Base-by-base conservation (phyloP, 2,113 vertebrate genomes). In the Amia ocellicauda region DNA sequence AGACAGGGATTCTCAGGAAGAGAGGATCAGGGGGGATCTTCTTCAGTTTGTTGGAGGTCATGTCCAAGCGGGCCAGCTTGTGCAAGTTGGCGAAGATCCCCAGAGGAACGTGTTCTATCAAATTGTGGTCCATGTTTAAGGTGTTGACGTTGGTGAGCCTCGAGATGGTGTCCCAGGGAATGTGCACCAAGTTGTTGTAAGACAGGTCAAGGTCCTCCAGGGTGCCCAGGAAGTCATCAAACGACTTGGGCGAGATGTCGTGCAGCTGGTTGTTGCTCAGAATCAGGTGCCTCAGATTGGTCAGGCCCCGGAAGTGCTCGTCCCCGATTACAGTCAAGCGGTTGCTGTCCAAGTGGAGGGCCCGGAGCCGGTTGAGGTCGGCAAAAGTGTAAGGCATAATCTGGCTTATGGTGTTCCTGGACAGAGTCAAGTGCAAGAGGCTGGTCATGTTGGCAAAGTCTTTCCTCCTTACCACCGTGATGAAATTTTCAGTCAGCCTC, bases 21-120 rank as follows among this genome's bases (percentile, higher is more conserved):
- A 98, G 71, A 0, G 96, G 96, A 3, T 98, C 96, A 0, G 96
- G 95, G 0, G 96, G 95, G 62, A 98, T 97, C 81, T 97, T 98
- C 74, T 96, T 98, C 54, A 98, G 67, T 69, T 96, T 96, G 78
- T 98, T 98, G 58, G 96, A 98, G 0, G 95, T 98, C 94, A 98
- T 97, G 70, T 98, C 96, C 29, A 98, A 47, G 36, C 95, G 85
- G 0, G 95, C 94, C 13, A 98, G 74, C 66, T 98, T 98, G 84
- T 97, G 94, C 0, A 98, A 85, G 76, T 97, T 94, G 8, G 96
- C 94, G 60, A 98, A 98, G 4, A 96, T 91, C 0, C 96, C 96
- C 20, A 94, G 91, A 0, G 94, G 94, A 22, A 98, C 94, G 0
- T 90, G 87, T 63, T 96, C 96, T 47, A 98, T 93, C 51, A 98